These are phyloP conservation scores for Seison nebaliae DNA, from an alignment of 1,140 invertebrate species.

Conservation along the genomic window DNA sequence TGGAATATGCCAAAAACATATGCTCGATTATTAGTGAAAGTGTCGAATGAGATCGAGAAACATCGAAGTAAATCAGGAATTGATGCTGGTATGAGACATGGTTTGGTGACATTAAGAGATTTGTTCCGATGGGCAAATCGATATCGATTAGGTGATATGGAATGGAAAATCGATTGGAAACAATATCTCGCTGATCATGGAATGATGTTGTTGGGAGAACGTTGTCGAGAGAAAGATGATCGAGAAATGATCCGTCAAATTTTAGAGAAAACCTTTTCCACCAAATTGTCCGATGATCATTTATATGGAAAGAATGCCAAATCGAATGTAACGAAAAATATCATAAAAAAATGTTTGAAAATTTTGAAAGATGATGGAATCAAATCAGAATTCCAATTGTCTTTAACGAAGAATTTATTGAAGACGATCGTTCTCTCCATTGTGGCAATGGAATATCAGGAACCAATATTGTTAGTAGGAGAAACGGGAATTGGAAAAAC, in stretches of 20 bases:
- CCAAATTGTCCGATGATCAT: slow-evolving; percentile 39
- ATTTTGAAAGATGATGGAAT: slow-evolving; percentile 49
- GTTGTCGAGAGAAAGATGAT: slow-evolving; percentile 57
- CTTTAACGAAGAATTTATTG: too few relatives aligned
- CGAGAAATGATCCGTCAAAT: slow-evolving; percentile 41
- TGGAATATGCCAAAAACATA: slow-evolving; percentile 62
- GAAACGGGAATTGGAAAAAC: slow-evolving; percentile 95
- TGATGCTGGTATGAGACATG: slow-evolving; percentile 70
- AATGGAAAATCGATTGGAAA: slow-evolving; percentile 47
- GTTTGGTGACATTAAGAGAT: slow-evolving; percentile 76
- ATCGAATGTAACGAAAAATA: slow-evolving; percentile 33
- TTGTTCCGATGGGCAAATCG: slow-evolving; percentile 88
- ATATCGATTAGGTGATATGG: slow-evolving; percentile 31
- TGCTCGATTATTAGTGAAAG: slow-evolving; percentile 63
- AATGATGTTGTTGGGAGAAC: slow-evolving; percentile 66
- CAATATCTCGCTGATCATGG: slow-evolving; percentile 89
- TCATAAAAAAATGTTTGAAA: slow-evolving; percentile 42
- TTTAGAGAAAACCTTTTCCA: slow-evolving; percentile 55
- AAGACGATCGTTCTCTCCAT: slow-evolving; percentile 63
- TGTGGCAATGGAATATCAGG: slow-evolving; percentile 58
- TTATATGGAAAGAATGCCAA: too few relatives aligned
- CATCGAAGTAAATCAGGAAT: slow-evolving; percentile 52
- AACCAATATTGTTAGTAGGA: slow-evolving; percentile 78
- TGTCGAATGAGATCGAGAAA: slow-evolving; percentile 61
- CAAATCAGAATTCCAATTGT: too few relatives aligned